Percentiles rank a stretch among this genome's conserved stretches.
Conservation (phyloP, 1,140 invertebrate species). For the Nebria ingens region DNA sequence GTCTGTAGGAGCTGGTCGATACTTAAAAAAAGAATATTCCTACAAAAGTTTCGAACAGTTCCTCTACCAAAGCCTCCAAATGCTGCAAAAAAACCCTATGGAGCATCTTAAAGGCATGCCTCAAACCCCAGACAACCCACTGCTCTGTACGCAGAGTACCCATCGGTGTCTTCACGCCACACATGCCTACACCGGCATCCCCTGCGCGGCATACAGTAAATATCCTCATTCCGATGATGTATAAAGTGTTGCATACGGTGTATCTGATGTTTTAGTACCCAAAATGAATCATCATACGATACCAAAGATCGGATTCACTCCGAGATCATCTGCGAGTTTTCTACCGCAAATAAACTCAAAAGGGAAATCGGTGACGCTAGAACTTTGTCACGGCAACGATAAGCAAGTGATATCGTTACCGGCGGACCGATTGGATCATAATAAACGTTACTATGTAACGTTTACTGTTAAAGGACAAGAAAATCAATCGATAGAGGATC, state of each 20-base stretch:
- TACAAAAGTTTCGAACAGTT: constrained; percentile 87
- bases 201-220: constrained; percentile 74
- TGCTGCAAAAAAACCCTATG: constrained; percentile 58
- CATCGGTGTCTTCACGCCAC: constrained; percentile 81
- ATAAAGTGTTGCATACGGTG: too few relatives aligned
- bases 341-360: constrained; percentile 47
- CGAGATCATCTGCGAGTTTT: constrained; percentile 34
- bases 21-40: constrained; percentile 59
- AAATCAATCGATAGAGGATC: constrained; percentile 12
- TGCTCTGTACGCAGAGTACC: constrained; percentile 69
- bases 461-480: constrained; percentile 67
- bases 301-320: constrained; percentile 48
- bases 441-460: constrained; percentile 81
- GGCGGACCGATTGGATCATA: constrained; percentile 71
- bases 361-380: constrained; percentile 50
- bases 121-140: constrained; percentile 45
- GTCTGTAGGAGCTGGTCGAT: constrained; percentile 55
- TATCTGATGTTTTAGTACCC: constrained; percentile 44
- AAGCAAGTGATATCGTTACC: constrained; percentile 76
- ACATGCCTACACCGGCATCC: constrained; percentile 81
- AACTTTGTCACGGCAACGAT: constrained; percentile 67
- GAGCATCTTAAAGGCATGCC: constrained; percentile 51
- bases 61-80: constrained; percentile 76
- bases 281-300: constrained; percentile 64
- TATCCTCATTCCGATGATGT: constrained; percentile 22